Evolutionary conservation across 2,113 vertebrate genomes (phyloP), one percentile per base, ranked within the genome.

Genomic region (Phodopus roborovskii): DNA sequence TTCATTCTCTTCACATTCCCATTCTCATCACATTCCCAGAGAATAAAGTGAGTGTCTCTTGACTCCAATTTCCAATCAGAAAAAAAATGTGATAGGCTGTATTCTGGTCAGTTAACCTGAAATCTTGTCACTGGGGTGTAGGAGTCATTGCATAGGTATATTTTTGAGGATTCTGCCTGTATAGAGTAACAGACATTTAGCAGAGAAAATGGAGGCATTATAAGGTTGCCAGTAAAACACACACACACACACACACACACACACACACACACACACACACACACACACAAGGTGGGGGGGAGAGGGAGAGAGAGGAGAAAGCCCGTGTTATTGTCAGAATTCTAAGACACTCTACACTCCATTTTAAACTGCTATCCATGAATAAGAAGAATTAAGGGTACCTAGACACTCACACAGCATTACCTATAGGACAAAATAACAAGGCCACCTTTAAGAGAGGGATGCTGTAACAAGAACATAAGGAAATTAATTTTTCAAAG

Each of bases 401-500:
- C 26, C 16, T n/a, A 83, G 26, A 90, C 66, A 58, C 7, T 56
- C 70, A 56, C 1, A 16, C 7, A 50, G 74, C 24, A 64, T 64
- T 56, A 64, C 36, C n/a, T 39, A 90, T 28, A 39, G 17, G 48
- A 58, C 4, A 77, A 58, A 68, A 81, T 66, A 26, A 53, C 19
- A 86, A 9, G 0, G 8, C 73, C 39, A 68, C 10, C 19, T 48
- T 70, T 56, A 74, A 92, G 20, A 64, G 1, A 62, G 36, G 16
- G 58, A 74, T n/a, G 86, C 58, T 81, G 1, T 87, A 90, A 83
- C 16, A 74, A 74, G 62, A 50, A 28, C 85, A 70, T 1, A 13
- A 93, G 64, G 12, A 79, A n/a, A 89, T 82, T 82, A 36, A 74
- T 42, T 96, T 70, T 90, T 33, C 26, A 95, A 60, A 45, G 22